Conservation (phyloP, 2,113 vertebrate genomes). For the Menura novaehollandiae region DNA sequence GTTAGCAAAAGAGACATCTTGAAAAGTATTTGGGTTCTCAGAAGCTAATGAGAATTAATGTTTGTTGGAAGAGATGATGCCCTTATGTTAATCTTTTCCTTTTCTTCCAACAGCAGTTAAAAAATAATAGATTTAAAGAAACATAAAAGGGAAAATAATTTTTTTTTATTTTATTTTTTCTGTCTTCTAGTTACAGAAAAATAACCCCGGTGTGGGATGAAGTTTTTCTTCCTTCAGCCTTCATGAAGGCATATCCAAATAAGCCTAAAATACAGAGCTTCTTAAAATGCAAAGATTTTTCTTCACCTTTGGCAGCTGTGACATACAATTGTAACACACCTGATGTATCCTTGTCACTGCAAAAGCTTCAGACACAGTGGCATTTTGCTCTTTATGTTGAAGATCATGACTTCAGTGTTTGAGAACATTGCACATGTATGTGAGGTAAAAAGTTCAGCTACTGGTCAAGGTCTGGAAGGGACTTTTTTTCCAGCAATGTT, state of each 20-base stretch:
- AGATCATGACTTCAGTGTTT: background rate
- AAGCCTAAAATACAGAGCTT: background rate
- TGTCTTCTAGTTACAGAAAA: background rate
- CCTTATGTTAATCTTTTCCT: background rate
- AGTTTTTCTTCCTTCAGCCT: background rate
- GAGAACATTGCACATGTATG: background rate
- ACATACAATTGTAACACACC: fast-evolving
- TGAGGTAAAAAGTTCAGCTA: background rate
- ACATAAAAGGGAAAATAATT: background rate
- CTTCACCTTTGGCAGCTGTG: background rate
- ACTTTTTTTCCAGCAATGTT: background rate
- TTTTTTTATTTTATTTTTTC: background rate
- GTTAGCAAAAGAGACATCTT: background rate
- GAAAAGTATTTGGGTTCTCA: background rate
- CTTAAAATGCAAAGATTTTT: background rate
- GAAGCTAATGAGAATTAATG: background rate
- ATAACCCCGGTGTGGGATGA: background rate
- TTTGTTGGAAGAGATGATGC: background rate
- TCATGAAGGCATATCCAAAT: background rate
- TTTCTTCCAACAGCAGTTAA: background rate
- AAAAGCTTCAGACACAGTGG: background rate
- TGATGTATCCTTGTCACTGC: background rate
- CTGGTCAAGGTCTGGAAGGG: background rate
- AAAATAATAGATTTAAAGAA: background rate
- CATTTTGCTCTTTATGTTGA: background rate